Conservation (phyloP, 64 coral and sea anemone genomes). For the Stichodactyla helianthus region DNA sequence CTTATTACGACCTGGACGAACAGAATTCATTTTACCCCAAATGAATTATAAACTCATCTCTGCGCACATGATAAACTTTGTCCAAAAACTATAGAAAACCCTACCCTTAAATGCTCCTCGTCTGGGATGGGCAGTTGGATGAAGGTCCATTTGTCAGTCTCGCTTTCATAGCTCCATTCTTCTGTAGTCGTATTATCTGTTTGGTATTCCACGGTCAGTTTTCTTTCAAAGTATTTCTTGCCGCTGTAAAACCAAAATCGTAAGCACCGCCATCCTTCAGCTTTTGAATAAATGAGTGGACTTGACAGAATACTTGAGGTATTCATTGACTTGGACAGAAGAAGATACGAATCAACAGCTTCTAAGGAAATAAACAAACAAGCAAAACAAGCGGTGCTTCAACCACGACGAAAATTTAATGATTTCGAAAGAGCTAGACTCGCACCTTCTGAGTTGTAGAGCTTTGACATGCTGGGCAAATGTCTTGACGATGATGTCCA, state of each 20-base stretch:
- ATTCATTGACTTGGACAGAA: background rate
- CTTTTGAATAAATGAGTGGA: background rate
- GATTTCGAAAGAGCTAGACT: no score
- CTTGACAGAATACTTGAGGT: background rate
- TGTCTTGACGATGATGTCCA: background rate
- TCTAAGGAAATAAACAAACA: background rate
- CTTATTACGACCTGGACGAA: background rate
- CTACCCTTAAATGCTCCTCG: background rate
- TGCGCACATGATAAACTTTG: no score
- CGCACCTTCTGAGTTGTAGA: background rate
- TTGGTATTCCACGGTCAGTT: background rate
- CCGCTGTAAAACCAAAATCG: constrained; percentile 8
- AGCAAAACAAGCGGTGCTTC: no score
- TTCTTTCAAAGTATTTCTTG: background rate
- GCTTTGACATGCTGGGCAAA: background rate
- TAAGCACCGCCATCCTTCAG: background rate
- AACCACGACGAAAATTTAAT: no score
- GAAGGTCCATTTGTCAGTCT: background rate
- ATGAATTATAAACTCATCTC: no score
- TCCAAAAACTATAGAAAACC: no score
- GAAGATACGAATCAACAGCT: background rate
- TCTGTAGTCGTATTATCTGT: background rate
- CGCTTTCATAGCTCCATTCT: background rate
- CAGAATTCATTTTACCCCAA: no score
- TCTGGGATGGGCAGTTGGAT: background rate